Evolutionary conservation across 2,113 vertebrate genomes (phyloP).

Genomic region (Forbesichthys agassizii): DNA sequence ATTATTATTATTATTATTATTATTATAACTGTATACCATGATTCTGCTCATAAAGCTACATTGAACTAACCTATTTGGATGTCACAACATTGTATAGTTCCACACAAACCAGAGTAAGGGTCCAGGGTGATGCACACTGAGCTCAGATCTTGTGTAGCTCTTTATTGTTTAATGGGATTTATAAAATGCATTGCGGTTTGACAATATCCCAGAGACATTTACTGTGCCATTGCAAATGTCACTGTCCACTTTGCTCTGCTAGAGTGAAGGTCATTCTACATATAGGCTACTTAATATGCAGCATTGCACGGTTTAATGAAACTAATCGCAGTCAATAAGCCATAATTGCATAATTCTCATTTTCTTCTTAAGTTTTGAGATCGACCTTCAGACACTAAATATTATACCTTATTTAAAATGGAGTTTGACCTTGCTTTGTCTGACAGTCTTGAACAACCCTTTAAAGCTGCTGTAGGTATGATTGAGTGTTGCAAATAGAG

Average conservation of each 20-base stretch:
- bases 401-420: slow-evolving; percentile 34
- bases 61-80: too few species aligned
- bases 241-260: not conserved
- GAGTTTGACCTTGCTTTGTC: slow-evolving; percentile 27
- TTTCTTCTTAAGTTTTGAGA: slow-evolving; percentile 20
- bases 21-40: slow-evolving; percentile 34
- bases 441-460: slow-evolving; percentile 29
- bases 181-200: slow-evolving; percentile 2
- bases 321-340: not conserved
- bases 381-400: slow-evolving; percentile 24
- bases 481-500: too few species aligned
- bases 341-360: not conserved
- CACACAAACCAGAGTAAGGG: too few species aligned
- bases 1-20: too few species aligned
- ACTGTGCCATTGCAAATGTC: not conserved
- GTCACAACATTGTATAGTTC: too few species aligned
- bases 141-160: too few species aligned
- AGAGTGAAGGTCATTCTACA: not conserved
- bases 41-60: slow-evolving; percentile 39
- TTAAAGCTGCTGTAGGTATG: slow-evolving; percentile 1
- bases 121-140: too few species aligned
- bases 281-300: not conserved
- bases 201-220: slow-evolving; percentile 1
- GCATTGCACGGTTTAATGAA: not conserved
- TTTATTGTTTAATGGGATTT: too few species aligned